A percentile compares a stretch with the other conserved stretches of the same genome.
phyloP scores from a whole-genome alignment of 2,113 vertebrate genomes.

The Phrynosoma platyrhinos region DNA sequence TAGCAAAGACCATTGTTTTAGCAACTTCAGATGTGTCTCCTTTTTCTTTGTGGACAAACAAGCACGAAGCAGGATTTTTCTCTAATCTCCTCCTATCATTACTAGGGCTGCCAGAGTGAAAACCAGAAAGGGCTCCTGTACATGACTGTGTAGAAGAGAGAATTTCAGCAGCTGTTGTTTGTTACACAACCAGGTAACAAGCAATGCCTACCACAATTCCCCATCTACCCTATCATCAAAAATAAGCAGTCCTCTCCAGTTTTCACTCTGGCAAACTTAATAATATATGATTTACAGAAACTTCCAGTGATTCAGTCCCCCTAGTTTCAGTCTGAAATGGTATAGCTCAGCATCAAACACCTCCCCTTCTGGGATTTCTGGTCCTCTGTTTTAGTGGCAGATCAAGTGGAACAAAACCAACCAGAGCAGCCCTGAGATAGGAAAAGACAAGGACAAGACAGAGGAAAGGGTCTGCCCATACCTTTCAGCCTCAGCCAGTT shows the following conservation, averaged over 20 bases:
- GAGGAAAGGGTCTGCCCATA: constrained; percentile 41
- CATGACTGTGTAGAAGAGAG: too few species aligned
- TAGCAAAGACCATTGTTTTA: too few species aligned
- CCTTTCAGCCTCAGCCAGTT: constrained; percentile 86
- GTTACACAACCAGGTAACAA: too few species aligned
- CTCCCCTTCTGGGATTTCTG: neutral
- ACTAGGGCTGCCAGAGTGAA: neutral
- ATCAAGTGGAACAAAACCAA: neutral
- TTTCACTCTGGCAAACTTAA: too few species aligned
- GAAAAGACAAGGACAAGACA: neutral
- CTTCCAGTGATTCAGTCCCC: neutral
- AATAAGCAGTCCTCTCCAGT: neutral
- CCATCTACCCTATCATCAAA: too few species aligned
- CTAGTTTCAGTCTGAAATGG: neutral
- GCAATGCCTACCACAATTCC: too few species aligned
- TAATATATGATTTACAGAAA: neutral
- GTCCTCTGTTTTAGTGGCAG: neutral
- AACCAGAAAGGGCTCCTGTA: neutral
- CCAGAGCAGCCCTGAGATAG: neutral
- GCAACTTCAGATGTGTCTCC: too few species aligned
- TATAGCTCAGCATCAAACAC: neutral
- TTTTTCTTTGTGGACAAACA: neutral
- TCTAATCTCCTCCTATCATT: neutral
- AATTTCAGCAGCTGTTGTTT: too few species aligned
- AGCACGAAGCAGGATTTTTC: neutral